These are phyloP conservation scores for Brachymystax lenok DNA, from an alignment of 2,797 vertebrate species.

Conservation along the genomic window DNA sequence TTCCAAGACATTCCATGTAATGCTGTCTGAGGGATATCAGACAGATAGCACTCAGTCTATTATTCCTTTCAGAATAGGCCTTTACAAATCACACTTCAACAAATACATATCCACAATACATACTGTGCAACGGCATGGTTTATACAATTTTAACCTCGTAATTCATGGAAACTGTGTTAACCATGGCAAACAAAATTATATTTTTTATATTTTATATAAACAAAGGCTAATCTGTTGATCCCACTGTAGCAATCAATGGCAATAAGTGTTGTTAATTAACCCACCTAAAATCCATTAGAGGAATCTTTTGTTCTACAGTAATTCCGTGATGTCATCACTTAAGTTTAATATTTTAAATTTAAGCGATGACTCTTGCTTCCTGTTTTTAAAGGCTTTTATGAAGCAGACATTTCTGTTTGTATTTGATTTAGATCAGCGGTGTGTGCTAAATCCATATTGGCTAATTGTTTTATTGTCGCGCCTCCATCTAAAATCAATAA, in stretches of 20 bases:
- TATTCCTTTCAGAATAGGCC: background rate
- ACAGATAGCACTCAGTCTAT: background rate
- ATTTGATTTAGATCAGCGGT: slow-evolving; percentile 56
- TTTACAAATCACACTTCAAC: background rate
- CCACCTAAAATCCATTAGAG: slow-evolving; percentile 7
- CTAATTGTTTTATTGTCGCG: slow-evolving; percentile 54
- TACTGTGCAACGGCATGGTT: background rate
- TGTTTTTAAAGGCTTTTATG: slow-evolving; percentile 21
- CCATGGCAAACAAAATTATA: background rate
- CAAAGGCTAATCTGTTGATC: background rate
- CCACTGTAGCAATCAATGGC: background rate
- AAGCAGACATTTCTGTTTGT: slow-evolving; percentile 49
- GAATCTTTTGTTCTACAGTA: slow-evolving; percentile 8
- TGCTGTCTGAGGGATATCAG: slow-evolving; percentile 1
- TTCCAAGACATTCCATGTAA: background rate
- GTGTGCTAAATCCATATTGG: slow-evolving; percentile 23
- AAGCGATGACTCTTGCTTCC: background rate
- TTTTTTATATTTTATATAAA: background rate
- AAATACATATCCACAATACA: background rate
- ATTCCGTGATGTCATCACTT: slow-evolving; percentile 40
- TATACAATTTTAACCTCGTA: background rate
- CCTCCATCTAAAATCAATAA: slow-evolving; percentile 42
- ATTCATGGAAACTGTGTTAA: background rate
- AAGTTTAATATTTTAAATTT: slow-evolving; percentile 10
- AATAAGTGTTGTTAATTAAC: background rate